A percentile compares a stretch with the other conserved stretches of the same genome.
Evolutionary conservation across 2,888 invertebrate species (phyloP).

Genomic region (Alloscopus bannaensis): DNA sequence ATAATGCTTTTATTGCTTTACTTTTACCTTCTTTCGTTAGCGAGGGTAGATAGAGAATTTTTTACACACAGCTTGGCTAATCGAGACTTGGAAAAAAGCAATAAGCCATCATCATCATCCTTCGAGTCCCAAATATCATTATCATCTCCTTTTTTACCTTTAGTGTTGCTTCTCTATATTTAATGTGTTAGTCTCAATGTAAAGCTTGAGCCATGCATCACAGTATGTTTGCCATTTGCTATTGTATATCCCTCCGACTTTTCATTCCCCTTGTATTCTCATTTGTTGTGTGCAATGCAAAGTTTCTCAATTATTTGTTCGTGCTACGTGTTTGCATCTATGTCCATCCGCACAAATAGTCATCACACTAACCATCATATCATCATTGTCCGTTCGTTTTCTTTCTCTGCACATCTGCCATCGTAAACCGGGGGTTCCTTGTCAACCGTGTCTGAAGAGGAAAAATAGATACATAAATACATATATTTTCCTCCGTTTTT

Average conservation of each 20-base stretch:
- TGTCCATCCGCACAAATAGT: slow-evolving; percentile 40
- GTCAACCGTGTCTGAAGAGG: slow-evolving; percentile 37
- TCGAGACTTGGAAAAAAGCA: slow-evolving; percentile 36
- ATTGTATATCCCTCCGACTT: not conserved
- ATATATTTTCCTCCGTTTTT: too few relatives aligned
- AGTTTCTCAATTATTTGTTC: not conserved
- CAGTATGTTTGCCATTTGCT: too few relatives aligned
- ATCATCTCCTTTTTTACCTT: slow-evolving; percentile 20
- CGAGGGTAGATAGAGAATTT: slow-evolving; percentile 17
- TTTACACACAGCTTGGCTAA: not conserved
- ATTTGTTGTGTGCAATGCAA: not conserved
- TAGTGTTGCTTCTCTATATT: too few relatives aligned
- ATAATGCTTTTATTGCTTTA: not conserved
- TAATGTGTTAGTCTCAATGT: too few relatives aligned
- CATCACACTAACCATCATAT: slow-evolving; percentile 48
- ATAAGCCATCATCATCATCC: slow-evolving; percentile 51
- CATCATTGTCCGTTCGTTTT: slow-evolving; percentile 7
- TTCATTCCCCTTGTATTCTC: not conserved
- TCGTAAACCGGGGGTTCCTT: slow-evolving; percentile 45
- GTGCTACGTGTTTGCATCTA: too few relatives aligned
- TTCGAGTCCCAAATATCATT: slow-evolving; percentile 58
- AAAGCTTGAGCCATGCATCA: too few relatives aligned
- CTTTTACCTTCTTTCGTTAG: slow-evolving; percentile 51
- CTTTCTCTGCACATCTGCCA: slow-evolving; percentile 54
- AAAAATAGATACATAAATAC: slow-evolving; percentile 27